A percentile compares a stretch with the other conserved stretches of the same genome.
Conservation (phyloP, 2,797 vertebrate species). For the Oreortyx pictus region DNA sequence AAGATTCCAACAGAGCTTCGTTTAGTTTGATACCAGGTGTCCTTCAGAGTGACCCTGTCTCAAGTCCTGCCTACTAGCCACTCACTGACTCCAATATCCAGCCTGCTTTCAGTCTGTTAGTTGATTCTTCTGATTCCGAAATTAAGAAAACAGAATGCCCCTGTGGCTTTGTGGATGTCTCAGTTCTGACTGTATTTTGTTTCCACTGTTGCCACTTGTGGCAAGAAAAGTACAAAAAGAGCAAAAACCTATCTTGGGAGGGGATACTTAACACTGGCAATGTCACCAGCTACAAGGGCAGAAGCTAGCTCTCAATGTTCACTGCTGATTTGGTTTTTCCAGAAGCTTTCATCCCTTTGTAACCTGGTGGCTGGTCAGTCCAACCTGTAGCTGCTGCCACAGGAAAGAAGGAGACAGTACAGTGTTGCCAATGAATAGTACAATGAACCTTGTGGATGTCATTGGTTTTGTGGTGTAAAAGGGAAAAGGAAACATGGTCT, state of each 20-base stretch:
- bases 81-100: not conserved
- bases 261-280: not conserved
- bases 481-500: not conserved
- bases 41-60: slow-evolving; percentile 68
- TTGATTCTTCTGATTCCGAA: not conserved
- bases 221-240: not conserved
- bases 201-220: not conserved
- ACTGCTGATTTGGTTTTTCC: not conserved
- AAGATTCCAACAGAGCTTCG: slow-evolving; percentile 46
- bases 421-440: not conserved
- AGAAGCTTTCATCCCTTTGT: not conserved
- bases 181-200: not conserved
- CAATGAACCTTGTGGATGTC: not conserved
- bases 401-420: not conserved
- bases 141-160: not conserved
- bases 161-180: not conserved
- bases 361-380: not conserved
- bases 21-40: slow-evolving; percentile 79
- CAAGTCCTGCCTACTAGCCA: slow-evolving; percentile 51
- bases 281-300: not conserved
- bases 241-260: not conserved
- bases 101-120: not conserved
- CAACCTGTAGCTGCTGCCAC: not conserved
- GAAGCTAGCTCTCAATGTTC: not conserved
- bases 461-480: not conserved